Percentiles rank a stretch among this genome's conserved stretches.
Evolutionary conservation across 2,888 invertebrate species (phyloP).

Genomic region (Miltochrista miniata): DNA sequence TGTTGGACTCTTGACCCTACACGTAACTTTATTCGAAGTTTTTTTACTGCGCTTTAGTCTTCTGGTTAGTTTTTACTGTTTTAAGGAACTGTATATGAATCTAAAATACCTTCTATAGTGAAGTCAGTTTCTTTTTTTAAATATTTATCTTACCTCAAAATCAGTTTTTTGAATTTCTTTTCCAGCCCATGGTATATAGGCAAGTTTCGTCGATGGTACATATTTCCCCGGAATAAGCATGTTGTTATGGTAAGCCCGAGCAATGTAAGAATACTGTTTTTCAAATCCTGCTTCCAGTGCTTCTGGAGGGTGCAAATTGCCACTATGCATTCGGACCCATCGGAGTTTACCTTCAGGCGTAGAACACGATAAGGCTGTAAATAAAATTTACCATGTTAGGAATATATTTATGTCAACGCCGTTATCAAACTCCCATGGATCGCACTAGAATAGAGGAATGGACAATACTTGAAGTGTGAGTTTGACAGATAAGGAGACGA

Average conservation of each 20-base stretch:
- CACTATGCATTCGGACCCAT: constrained; percentile 84
- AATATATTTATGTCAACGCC: not conserved
- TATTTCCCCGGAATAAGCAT: too few species aligned
- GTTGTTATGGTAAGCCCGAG: constrained; percentile 87
- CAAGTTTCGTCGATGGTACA: constrained; percentile 85
- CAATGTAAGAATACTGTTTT: constrained; percentile 84
- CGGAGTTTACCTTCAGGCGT: constrained; percentile 61
- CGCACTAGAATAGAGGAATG: too few species aligned
- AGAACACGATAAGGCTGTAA: constrained; percentile 28
- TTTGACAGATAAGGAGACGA: too few species aligned
- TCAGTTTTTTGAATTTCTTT: constrained; percentile 86
- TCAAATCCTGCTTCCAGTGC: constrained; percentile 87
- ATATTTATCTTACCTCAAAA: constrained; percentile 88
- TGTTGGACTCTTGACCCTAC: too few species aligned
- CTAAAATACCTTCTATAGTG: too few species aligned
- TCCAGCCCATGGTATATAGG: constrained; percentile 90
- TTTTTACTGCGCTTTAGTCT: too few species aligned
- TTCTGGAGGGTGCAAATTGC: constrained; percentile 85
- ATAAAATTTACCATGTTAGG: not conserved
- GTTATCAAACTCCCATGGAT: too few species aligned
- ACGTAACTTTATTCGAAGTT: too few species aligned
- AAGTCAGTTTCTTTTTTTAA: too few species aligned
- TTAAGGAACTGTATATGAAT: too few species aligned
- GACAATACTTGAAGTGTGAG: too few species aligned
- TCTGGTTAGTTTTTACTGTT: too few species aligned